Evolutionary conservation across 2,888 invertebrate species (phyloP).

Genomic region (Cephus nigrinus): DNA sequence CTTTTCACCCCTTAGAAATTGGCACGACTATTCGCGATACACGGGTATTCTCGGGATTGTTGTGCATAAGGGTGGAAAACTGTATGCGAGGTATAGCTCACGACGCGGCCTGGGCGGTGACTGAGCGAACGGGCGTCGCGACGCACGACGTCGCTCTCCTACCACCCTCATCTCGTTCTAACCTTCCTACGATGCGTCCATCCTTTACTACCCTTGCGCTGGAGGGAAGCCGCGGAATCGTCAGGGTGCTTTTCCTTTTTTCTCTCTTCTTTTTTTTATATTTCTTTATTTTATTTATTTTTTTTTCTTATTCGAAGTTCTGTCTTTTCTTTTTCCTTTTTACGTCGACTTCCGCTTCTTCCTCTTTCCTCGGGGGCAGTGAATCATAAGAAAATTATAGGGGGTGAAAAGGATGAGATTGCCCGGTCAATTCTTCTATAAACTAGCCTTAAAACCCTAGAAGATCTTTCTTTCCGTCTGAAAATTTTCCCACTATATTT

Average conservation of each 20-base stretch:
- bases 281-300: slow-evolving; percentile 6
- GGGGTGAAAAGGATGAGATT: neutral
- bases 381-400: neutral
- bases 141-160: slow-evolving; percentile 51
- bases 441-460: neutral
- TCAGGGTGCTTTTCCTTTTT: neutral
- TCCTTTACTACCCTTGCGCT: neutral
- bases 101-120: slow-evolving; percentile 58
- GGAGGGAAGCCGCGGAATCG: neutral
- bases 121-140: slow-evolving; percentile 56
- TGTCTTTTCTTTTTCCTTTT: slow-evolving; percentile 10
- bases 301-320: slow-evolving; percentile 11
- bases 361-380: neutral
- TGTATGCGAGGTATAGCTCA: slow-evolving; percentile 36
- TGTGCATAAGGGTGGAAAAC: neutral
- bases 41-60: neutral
- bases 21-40: neutral
- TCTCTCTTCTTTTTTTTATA: neutral
- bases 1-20: neutral
- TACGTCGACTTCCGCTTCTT: slow-evolving; percentile 5
- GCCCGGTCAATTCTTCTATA: neutral
- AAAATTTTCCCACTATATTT: neutral
- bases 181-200: neutral
- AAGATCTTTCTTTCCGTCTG: neutral
- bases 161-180: slow-evolving; percentile 16